Evolutionary conservation across 1,140 invertebrate genomes (phyloP).

Genomic region (Conopomorpha cramerella): DNA sequence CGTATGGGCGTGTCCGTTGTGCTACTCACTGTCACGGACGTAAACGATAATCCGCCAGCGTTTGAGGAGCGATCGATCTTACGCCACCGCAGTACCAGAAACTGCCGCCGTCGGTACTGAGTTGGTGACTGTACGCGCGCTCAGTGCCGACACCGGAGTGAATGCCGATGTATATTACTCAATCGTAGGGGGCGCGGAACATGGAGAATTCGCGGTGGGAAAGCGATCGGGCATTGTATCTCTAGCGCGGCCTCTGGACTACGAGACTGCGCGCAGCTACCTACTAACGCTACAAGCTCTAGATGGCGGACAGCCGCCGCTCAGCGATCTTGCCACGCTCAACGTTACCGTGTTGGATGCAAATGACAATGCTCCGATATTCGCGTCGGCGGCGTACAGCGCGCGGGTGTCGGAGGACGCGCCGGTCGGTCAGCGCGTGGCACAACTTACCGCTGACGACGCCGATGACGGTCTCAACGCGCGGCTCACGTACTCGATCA

Average conservation of each 20-base stretch:
- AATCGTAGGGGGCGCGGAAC: constrained; percentile 86
- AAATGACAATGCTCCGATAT: constrained; percentile 89
- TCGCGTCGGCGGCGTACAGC: constrained; percentile 79
- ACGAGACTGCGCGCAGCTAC: constrained; percentile 84
- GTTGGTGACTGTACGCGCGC: constrained; percentile 81
- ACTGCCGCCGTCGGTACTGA: constrained; percentile 75
- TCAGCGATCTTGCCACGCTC: constrained; percentile 84
- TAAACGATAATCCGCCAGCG: constrained; percentile 94
- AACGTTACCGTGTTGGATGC: constrained; percentile 87
- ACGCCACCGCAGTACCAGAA: constrained; percentile 76
- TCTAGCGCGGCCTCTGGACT: constrained; percentile 80
- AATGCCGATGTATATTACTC: constrained; percentile 93
- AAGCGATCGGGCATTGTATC: constrained; percentile 73
- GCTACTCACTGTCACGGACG: constrained; percentile 64
- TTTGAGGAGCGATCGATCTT: constrained; percentile 81
- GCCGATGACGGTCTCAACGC: constrained; percentile 82
- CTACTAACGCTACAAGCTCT: constrained; percentile 88
- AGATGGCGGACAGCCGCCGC: constrained; percentile 83
- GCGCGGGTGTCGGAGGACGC: constrained; percentile 81
- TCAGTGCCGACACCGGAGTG: constrained; percentile 89
- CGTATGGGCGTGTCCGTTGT: constrained; percentile 38
- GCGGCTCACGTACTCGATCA: constrained; percentile 76
- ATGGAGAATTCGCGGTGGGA: constrained; percentile 82
- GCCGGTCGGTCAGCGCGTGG: constrained; percentile 68
- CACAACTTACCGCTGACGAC: constrained; percentile 78